Evolutionary conservation across 2,888 invertebrate genomes (phyloP), one percentile per base, ranked within the genome.

Genomic region (Watsonalla cultraria): DNA sequence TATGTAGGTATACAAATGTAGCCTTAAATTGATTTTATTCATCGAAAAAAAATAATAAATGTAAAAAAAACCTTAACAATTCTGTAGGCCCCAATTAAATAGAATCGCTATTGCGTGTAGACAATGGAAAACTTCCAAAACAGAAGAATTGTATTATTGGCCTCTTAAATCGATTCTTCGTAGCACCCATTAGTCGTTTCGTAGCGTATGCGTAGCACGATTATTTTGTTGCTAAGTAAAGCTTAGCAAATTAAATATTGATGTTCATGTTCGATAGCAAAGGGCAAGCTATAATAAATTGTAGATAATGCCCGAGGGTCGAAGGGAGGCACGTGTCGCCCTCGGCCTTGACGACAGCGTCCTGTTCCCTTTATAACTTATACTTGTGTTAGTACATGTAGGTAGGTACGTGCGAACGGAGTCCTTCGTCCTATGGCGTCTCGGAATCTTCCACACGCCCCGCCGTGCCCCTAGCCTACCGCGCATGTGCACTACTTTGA

Each of bases 401-500:
- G 56, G 54, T 62, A 60, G 55, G 53, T 72, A 68, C 74, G 66
- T 76, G 73, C 74, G 54, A 59, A 62, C 60, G 56, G 58, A 64
- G 62, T 72, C 78, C 80, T 82, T 80, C 83, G 82, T 74, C 86
- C 86, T 87, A 86, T 84, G 72, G 75, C 72, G 66, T 77, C 77
- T 76, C 78, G 72, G 75, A 69, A 66, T 59, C 56, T 65, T 61
- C 72, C 77, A 78, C 86, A 86, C 84, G 74, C 90, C 87, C 84
- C 81, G 78, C 58, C 88, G 82, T 68, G 89, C 90, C 88, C 78
- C 83, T 76, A 60, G 49, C 55, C 35, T 51, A 78, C 63, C 52
- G 80, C 90, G 88, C 90, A 84, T 80, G 89, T 78, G 80, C 70
- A 6, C 9, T 58, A 52, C 61, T 70, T 76, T 86, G 86, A 83